Percentiles rank a stretch among this genome's conserved stretches.
phyloP scores from a whole-genome alignment of 2,888 invertebrate species.

The Autographa gamma region DNA sequence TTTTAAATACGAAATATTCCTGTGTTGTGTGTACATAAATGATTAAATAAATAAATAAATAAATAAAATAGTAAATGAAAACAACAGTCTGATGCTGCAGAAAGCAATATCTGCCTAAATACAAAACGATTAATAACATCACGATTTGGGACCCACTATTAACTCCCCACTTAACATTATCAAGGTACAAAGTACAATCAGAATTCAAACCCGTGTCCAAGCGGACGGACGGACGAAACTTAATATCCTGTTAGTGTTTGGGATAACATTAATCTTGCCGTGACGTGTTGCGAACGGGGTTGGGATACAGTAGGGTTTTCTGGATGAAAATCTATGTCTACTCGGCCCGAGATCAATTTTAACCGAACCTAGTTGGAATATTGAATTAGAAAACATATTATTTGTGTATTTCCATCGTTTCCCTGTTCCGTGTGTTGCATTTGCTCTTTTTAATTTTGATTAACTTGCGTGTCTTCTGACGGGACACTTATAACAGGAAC shows the following conservation, averaged over 20 bases:
- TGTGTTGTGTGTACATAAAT: no score
- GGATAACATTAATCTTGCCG: constrained; percentile 64
- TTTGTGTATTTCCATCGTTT: no score
- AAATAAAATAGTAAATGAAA: no score
- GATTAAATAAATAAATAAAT: no score
- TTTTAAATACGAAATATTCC: no score
- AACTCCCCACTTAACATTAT: constrained; percentile 54
- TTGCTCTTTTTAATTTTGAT: no score
- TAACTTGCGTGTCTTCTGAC: no score
- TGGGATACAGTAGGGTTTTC: constrained; percentile 27
- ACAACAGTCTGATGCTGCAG: no score
- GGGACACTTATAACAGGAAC: no score
- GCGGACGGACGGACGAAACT: constrained; percentile 57
- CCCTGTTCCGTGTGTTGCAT: no score
- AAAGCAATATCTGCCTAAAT: constrained; percentile 15
- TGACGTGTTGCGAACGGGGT: constrained; percentile 50
- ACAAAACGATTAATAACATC: constrained; percentile 19
- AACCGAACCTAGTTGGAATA: constrained; percentile 16
- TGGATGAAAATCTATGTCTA: constrained; percentile 46
- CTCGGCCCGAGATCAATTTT: constrained; percentile 30
- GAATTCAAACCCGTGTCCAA: constrained; percentile 51
- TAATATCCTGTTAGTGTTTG: constrained; percentile 68
- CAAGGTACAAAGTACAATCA: constrained; percentile 56
- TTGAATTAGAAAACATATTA: background rate
- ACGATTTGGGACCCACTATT: constrained; percentile 31